Evolutionary conservation across 2,113 vertebrate species (phyloP).

Genomic region (Hydrolagus affinis): DNA sequence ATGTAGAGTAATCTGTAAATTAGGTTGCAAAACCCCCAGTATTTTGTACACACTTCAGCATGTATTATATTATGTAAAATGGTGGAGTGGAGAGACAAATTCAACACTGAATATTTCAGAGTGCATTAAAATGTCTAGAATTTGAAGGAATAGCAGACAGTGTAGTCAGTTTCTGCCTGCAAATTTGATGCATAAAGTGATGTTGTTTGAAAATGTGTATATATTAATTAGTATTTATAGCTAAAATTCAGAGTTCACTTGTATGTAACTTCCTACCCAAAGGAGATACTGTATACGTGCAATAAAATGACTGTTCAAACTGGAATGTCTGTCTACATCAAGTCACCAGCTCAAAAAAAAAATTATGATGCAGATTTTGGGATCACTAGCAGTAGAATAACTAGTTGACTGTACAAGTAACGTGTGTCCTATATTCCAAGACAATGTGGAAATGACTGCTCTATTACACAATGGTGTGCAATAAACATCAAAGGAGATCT

Average conservation of each 20-base stretch:
- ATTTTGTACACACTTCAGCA: background rate
- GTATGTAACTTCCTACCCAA: conserved; percentile 31
- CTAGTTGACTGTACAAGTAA: background rate
- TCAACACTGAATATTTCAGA: conserved; percentile 21
- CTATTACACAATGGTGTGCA: no score
- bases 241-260: conserved; percentile 23
- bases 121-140: conserved; percentile 22
- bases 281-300: conserved; percentile 24
- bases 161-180: conserved; percentile 23
- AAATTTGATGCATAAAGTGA: conserved; percentile 22
- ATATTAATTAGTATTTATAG: conserved; percentile 30
- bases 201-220: conserved; percentile 30
- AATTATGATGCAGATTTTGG: conserved; percentile 7
- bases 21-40: background rate
- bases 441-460: background rate
- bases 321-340: conserved; percentile 25
- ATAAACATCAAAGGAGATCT: no score
- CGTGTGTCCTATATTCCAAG: background rate
- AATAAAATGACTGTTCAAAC: conserved; percentile 32
- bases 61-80: conserved; percentile 31
- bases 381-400: background rate
- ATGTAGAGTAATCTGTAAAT: background rate
- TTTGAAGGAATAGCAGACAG: background rate
- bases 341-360: background rate
- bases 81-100: background rate